phyloP scores from a whole-genome alignment of 2,113 vertebrate species.

The Porphyrio hochstetteri region DNA sequence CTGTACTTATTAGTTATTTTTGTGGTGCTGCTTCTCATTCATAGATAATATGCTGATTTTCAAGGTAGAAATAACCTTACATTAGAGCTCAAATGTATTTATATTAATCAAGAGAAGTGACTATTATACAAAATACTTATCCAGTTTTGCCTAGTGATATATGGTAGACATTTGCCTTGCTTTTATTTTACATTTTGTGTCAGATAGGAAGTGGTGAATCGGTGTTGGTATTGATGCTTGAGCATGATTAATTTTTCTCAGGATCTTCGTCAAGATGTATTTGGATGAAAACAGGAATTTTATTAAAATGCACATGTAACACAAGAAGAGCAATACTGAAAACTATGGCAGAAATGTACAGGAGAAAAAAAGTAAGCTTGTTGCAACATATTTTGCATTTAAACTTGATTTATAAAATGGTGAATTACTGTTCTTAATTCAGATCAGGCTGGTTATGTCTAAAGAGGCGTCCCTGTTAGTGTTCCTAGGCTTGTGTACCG shows the following conservation, averaged over 20 bases:
- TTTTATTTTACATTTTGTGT: neutral
- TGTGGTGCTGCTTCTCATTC: neutral
- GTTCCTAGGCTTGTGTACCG: neutral
- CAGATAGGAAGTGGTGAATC: neutral
- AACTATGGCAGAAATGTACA: neutral
- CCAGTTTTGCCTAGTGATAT: fast-evolving
- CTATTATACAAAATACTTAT: neutral
- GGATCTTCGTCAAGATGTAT: neutral
- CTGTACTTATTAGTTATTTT: neutral
- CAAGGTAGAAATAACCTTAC: neutral
- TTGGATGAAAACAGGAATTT: neutral
- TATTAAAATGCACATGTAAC: neutral
- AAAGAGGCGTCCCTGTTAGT: neutral
- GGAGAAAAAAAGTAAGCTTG: neutral
- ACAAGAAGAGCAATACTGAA: neutral
- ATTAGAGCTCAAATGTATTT: neutral
- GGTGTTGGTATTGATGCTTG: neutral
- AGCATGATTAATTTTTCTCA: neutral
- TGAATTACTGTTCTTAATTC: neutral
- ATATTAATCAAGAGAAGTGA: neutral
- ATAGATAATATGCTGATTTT: neutral
- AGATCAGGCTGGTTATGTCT: neutral
- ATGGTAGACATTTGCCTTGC: neutral
- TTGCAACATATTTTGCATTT: neutral
- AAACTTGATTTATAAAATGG: neutral